phyloP scores from a whole-genome alignment of 2,888 invertebrate genomes.

The Colostygia pectinataria region DNA sequence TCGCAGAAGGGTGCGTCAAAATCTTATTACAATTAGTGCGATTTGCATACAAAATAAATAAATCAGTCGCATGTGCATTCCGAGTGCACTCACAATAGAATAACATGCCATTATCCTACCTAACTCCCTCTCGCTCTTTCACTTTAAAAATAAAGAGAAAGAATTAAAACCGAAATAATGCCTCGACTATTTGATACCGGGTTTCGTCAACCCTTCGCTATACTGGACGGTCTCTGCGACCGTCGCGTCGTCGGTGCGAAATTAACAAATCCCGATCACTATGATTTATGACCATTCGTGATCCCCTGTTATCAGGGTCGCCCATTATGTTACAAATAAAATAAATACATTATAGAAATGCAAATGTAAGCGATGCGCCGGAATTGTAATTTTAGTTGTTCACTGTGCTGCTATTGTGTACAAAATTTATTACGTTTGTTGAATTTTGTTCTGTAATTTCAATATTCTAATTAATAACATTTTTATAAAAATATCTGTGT shows the following conservation, averaged over 20 bases:
- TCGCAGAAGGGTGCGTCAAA: constrained; percentile 40
- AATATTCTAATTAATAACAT: neutral
- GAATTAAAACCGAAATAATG: constrained; percentile 36
- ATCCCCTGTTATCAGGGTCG: constrained; percentile 57
- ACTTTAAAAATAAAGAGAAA: constrained; percentile 8
- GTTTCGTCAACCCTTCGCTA: constrained; percentile 48
- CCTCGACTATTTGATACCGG: constrained; percentile 40
- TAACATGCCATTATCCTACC: constrained; percentile 42
- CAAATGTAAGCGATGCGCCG: constrained; percentile 35
- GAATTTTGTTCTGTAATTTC: constrained; percentile 21
- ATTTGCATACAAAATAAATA: constrained; percentile 75
- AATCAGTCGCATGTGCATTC: constrained; percentile 68
- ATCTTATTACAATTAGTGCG: constrained; percentile 76
- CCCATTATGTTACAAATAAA: constrained; percentile 41
- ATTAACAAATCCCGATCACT: constrained; percentile 73
- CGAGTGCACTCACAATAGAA: constrained; percentile 49
- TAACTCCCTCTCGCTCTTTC: constrained; percentile 11
- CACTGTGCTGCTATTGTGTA: constrained; percentile 30
- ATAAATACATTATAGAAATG: constrained; percentile 37
- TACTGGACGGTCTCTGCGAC: constrained; percentile 24
- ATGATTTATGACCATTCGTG: constrained; percentile 69
- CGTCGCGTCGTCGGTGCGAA: constrained; percentile 36
- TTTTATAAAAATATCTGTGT: neutral
- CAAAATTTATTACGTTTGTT: constrained; percentile 24
- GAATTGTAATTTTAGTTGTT: constrained; percentile 33